phyloP scores from a whole-genome alignment of 2,888 invertebrate species.

The Melanophora roralis region DNA sequence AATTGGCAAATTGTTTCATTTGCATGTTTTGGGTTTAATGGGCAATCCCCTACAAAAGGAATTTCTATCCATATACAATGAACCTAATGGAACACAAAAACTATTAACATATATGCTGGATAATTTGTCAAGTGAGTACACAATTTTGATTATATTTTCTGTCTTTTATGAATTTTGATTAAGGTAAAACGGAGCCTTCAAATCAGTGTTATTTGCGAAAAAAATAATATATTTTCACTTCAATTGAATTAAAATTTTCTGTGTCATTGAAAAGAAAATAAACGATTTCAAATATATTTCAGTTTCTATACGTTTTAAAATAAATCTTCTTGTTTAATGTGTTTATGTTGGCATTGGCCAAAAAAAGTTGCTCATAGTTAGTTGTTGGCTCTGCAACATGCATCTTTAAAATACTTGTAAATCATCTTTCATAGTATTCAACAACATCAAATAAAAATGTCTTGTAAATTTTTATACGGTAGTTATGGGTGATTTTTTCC shows the following conservation, averaged over 20 bases:
- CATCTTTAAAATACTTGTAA: conserved; percentile 52
- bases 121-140: conserved; percentile 91
- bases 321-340: background rate
- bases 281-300: background rate
- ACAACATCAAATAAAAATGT: conserved; percentile 36
- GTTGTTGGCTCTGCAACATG: conserved; percentile 45
- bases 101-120: conserved; percentile 96
- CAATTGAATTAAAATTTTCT: too few relatives aligned
- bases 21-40: conserved; percentile 93
- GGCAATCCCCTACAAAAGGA: conserved; percentile 97
- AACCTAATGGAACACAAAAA: conserved; percentile 95
- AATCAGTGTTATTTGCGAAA: too few relatives aligned
- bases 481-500: conserved; percentile 44
- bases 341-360: background rate
- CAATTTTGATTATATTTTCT: background rate
- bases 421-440: conserved; percentile 45
- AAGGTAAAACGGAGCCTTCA: too few relatives aligned
- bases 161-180: too few relatives aligned
- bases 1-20: conserved; percentile 97
- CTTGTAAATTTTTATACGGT: conserved; percentile 46
- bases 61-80: conserved; percentile 92
- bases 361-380: conserved; percentile 36
- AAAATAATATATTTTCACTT: too few relatives aligned
- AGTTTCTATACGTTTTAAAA: background rate
- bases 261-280: background rate